Conservation (phyloP, 2,888 invertebrate genomes). For the Ecliptopera silaceata region DNA sequence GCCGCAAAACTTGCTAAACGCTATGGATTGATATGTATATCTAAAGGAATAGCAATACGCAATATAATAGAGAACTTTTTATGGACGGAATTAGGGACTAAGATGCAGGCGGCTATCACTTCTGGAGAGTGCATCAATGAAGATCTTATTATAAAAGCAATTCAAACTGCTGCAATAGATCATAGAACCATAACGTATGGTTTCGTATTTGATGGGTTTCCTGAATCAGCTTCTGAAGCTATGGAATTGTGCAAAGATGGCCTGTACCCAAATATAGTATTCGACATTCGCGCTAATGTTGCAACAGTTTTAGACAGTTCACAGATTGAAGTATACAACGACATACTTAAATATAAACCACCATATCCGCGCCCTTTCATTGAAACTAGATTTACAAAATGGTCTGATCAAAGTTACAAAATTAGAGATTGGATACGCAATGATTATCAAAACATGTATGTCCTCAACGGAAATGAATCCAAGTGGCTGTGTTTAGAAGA, state of each 20-base stretch:
- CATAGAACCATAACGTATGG: slow-evolving; percentile 78
- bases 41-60: slow-evolving; percentile 79
- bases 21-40: slow-evolving; percentile 80
- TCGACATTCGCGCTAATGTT: slow-evolving; percentile 74
- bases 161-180: slow-evolving; percentile 79
- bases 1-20: slow-evolving; percentile 78
- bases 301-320: slow-evolving; percentile 65
- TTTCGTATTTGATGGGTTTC: slow-evolving; percentile 85
- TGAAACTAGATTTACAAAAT: slow-evolving; percentile 66
- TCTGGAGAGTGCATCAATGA: slow-evolving; percentile 69
- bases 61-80: slow-evolving; percentile 72
- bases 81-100: slow-evolving; percentile 76
- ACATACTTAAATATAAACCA: slow-evolving; percentile 58
- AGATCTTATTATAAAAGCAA: slow-evolving; percentile 74
- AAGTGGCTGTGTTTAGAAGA: slow-evolving; percentile 82
- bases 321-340: slow-evolving; percentile 59
- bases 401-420: slow-evolving; percentile 55
- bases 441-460: slow-evolving; percentile 80
- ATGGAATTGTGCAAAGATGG: slow-evolving; percentile 73
- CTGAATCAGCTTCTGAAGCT: slow-evolving; percentile 75
- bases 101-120: slow-evolving; percentile 62
- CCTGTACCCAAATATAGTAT: slow-evolving; percentile 82
- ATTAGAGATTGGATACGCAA: slow-evolving; percentile 77
- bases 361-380: slow-evolving; percentile 68
- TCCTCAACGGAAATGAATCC: slow-evolving; percentile 74